These are phyloP conservation scores for Aphelinus atriplicis DNA, from an alignment of 1,140 invertebrate species.

Conservation along the genomic window DNA sequence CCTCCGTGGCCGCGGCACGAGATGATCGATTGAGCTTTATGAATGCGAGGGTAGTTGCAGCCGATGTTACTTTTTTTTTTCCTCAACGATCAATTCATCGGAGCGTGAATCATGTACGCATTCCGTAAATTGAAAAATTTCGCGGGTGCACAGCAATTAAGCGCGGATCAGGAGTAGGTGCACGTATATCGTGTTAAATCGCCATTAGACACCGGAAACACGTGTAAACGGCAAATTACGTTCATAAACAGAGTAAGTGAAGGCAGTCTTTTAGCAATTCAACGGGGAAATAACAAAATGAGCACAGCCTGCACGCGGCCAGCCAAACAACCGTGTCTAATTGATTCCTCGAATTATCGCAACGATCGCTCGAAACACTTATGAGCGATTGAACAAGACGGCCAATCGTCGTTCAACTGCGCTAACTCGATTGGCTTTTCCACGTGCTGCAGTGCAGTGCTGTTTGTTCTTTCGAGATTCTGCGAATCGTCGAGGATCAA, in stretches of 20 bases:
- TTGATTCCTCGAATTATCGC: conserved; percentile 2
- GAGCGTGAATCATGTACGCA: too few relatives aligned
- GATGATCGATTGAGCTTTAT: too few relatives aligned
- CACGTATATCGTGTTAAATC: conserved; percentile 7
- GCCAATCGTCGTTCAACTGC: not conserved
- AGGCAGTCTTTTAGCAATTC: conserved; percentile 8
- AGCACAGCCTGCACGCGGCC: not conserved
- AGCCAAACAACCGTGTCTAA: conserved; percentile 22
- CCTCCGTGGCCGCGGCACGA: too few relatives aligned
- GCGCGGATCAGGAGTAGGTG: not conserved
- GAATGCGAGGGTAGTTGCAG: too few relatives aligned
- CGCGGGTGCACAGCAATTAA: not conserved
- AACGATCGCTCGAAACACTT: not conserved
- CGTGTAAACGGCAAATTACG: conserved; percentile 17
- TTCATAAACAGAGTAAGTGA: conserved; percentile 25
- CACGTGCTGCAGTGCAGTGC: too few relatives aligned
- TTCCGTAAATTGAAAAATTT: too few relatives aligned
- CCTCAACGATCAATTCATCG: too few relatives aligned
- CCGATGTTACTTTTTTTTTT: too few relatives aligned
- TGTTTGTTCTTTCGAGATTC: too few relatives aligned
- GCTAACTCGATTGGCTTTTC: too few relatives aligned
- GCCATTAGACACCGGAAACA: conserved; percentile 16
- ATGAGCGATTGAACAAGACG: conserved; percentile 2
- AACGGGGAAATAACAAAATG: conserved; percentile 4
- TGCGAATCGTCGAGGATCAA: too few relatives aligned